Evolutionary conservation across 2,113 vertebrate genomes (phyloP), one percentile per base, ranked within the genome.

Genomic region (Psilopsiagon aurifrons): DNA sequence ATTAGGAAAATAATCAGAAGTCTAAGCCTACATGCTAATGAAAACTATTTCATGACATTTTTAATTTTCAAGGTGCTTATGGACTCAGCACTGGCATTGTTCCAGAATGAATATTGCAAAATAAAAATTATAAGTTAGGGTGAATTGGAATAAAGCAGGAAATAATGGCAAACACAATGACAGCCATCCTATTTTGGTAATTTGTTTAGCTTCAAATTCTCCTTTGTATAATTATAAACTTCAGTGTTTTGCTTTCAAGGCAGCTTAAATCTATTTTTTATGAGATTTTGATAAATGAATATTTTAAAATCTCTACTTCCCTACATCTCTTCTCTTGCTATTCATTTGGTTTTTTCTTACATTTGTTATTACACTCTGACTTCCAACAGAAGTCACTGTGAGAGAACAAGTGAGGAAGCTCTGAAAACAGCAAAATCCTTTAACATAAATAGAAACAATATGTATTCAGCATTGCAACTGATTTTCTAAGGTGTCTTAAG

Each of bases 31-130:
- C 94, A 94, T 95, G 78, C 39, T 96, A 97, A 97, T 94, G 74
- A 91, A 96, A 96, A 87, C 46, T 84, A 87, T 92, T 96, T 88
- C 67, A 84, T 88, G 92, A 96, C 93, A 95, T 95, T 96, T 95
- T 86, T 96, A 96, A 96, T 91, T 97, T 55, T 94, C 49, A 54
- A 90, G 96, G 90, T 93, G 39, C 51, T 97, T 75, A n/a, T 90
- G 55, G 79, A 93, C 47, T 70, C 76, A 76, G 18, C 2, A 19
- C 39, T 91, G 79, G 63, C 70, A 74, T 90, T 91, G 95, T 76
- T 55, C 83, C 62, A 46, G 80, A 80, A 86, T 33, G 19, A 28
- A 31, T 64, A 78, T 43, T 39, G 46, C 25, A 64, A 54, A 85
- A 49, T 27, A 75, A 92, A 93, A 96, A 86, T 57, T 47, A 17